phyloP scores from a whole-genome alignment of 2,113 vertebrate genomes.

The Porphyrio hochstetteri region DNA sequence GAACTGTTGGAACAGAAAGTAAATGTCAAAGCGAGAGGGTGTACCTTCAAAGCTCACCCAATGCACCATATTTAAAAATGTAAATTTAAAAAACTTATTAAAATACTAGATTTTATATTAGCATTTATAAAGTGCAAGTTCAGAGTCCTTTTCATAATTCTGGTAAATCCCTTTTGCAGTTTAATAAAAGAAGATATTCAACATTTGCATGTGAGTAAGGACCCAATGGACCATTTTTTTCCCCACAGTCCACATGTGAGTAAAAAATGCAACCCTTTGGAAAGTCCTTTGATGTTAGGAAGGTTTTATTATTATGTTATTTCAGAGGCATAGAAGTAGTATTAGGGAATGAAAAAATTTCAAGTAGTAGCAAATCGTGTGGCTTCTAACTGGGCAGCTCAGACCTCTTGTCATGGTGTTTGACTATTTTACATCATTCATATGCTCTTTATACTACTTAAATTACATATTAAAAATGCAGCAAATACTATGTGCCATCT shows the following conservation, averaged over 20 bases:
- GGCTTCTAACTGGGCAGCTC: background rate
- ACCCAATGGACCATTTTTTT: background rate
- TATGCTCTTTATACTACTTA: background rate
- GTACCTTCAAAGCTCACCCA: constrained; percentile 6
- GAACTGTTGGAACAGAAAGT: background rate
- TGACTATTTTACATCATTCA: background rate
- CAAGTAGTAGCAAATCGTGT: background rate
- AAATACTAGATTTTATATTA: constrained; percentile 32
- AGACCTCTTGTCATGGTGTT: background rate
- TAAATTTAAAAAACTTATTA: constrained; percentile 27
- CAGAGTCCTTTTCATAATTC: background rate
- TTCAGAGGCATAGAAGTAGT: background rate
- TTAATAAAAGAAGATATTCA: constrained; percentile 31
- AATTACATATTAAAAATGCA: background rate
- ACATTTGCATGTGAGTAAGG: constrained; percentile 2
- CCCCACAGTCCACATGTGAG: background rate
- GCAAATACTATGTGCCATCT: background rate
- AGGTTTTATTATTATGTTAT: background rate
- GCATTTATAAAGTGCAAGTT: constrained; percentile 37
- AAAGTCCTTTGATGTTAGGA: constrained; percentile 1
- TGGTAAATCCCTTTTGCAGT: constrained; percentile 29
- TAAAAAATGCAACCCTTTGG: background rate
- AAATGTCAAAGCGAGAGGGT: background rate
- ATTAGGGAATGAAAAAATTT: background rate
- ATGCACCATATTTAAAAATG: background rate